A percentile compares a stretch with the other conserved stretches of the same genome.
Evolutionary conservation across 1,140 invertebrate species (phyloP).

Genomic region (Aphidius ervi): DNA sequence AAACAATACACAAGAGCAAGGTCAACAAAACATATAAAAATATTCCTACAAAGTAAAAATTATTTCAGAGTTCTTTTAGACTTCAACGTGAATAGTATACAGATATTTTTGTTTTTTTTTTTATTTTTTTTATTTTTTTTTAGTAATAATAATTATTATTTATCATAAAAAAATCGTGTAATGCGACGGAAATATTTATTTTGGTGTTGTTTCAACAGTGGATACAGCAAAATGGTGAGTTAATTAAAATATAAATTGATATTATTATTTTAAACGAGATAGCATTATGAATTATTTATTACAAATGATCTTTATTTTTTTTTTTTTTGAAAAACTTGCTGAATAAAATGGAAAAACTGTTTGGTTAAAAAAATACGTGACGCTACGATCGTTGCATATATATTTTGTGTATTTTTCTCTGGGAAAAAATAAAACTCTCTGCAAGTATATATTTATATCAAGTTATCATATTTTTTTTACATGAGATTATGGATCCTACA

Average conservation of each 20-base stretch:
- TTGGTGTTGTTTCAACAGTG: not conserved
- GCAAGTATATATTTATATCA: too few relatives aligned
- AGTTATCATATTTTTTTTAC: too few relatives aligned
- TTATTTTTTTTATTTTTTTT: constrained; percentile 7
- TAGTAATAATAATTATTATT: constrained; percentile 5
- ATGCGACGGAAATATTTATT: not conserved
- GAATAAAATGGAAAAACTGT: too few relatives aligned
- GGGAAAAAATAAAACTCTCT: too few relatives aligned
- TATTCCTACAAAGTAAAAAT: constrained; percentile 25
- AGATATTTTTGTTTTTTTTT: not conserved
- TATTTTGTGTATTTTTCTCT: too few relatives aligned
- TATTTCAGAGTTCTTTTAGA: constrained; percentile 22
- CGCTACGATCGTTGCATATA: too few relatives aligned
- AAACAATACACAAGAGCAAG: constrained; percentile 25
- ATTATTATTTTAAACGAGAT: too few relatives aligned
- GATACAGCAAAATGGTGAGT: constrained; percentile 9
- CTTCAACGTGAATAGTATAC: constrained; percentile 16
- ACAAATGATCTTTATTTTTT: too few relatives aligned
- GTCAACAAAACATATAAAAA: constrained; percentile 37
- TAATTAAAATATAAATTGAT: not conserved
- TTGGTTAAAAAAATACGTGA: too few relatives aligned
- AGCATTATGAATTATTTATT: too few relatives aligned
- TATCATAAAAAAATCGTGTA: not conserved
- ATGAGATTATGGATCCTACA: too few relatives aligned
- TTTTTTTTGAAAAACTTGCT: too few relatives aligned